Evolutionary conservation across 2,113 vertebrate genomes (phyloP).

Genomic region (Phaethornis superciliosus): DNA sequence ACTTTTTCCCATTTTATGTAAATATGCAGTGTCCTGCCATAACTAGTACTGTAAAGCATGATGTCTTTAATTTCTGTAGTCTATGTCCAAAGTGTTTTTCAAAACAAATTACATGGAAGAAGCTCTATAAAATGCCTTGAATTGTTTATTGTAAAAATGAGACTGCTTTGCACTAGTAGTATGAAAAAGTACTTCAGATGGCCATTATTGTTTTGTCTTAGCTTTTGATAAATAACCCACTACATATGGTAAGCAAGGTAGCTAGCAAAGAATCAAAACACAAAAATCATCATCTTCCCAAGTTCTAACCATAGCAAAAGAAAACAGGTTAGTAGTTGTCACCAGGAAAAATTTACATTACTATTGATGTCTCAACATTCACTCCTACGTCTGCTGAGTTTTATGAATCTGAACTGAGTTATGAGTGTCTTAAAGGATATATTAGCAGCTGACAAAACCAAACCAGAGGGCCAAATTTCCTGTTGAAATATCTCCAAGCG

Average conservation of each 20-base stretch:
- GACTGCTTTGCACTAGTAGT: background rate
- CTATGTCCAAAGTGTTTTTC: slow-evolving; percentile 25
- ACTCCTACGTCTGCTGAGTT: background rate
- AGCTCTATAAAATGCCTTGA: slow-evolving; percentile 34
- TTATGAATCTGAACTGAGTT: background rate
- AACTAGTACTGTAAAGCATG: background rate
- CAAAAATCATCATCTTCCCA: background rate
- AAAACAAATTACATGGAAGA: slow-evolving; percentile 22
- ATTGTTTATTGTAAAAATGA: slow-evolving; percentile 50
- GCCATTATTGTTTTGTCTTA: slow-evolving; percentile 18
- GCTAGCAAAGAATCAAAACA: background rate
- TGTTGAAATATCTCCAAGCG: background rate
- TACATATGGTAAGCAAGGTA: background rate
- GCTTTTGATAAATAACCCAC: slow-evolving; percentile 2
- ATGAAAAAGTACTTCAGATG: slow-evolving; percentile 34
- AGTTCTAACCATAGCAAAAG: slow-evolving; percentile 9
- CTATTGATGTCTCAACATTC: background rate
- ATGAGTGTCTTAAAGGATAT: background rate
- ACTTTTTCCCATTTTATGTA: slow-evolving; percentile 30
- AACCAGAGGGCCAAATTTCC: background rate
- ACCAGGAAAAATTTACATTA: background rate
- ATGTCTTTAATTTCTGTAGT: slow-evolving; percentile 19
- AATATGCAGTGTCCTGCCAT: background rate
- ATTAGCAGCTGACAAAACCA: background rate
- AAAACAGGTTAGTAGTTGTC: background rate